phyloP scores from a whole-genome alignment of 1,140 invertebrate species.

The Microplitis demolitor region DNA sequence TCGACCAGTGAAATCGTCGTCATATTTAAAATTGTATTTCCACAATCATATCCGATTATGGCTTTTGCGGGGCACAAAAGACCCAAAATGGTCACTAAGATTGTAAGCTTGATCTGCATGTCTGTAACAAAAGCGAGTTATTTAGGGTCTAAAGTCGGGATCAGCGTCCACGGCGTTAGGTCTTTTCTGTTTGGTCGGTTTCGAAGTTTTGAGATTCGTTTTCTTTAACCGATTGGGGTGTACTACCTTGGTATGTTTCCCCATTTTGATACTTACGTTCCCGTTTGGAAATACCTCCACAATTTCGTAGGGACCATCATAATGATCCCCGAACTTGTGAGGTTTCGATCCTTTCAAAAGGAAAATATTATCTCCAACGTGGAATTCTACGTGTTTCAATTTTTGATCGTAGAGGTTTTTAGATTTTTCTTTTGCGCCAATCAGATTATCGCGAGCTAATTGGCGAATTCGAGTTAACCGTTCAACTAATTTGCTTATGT shows the following conservation, averaged over 20 bases:
- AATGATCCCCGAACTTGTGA: constrained; percentile 1
- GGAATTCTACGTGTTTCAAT: not conserved
- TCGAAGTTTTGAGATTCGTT: not conserved
- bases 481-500: not conserved
- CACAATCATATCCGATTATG: constrained; percentile 11
- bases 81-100: not conserved
- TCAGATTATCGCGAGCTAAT: constrained; percentile 7
- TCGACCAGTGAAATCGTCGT: constrained; percentile 1
- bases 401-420: constrained; percentile 15
- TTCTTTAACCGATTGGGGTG: not conserved
- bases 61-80: not conserved
- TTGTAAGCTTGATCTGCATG: not conserved
- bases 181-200: not conserved
- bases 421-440: not conserved
- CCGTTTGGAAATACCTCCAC: not conserved
- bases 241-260: not conserved
- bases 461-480: not conserved
- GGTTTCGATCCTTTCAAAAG: not conserved
- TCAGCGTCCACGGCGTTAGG: not conserved
- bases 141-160: not conserved
- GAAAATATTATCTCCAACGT: constrained; percentile 6
- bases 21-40: not conserved
- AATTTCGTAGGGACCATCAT: constrained; percentile 11
- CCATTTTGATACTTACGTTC: not conserved
- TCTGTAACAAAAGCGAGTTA: not conserved